Base-by-base conservation (phyloP, 2,113 vertebrate genomes). In the Chaenocephalus aceratus region DNA sequence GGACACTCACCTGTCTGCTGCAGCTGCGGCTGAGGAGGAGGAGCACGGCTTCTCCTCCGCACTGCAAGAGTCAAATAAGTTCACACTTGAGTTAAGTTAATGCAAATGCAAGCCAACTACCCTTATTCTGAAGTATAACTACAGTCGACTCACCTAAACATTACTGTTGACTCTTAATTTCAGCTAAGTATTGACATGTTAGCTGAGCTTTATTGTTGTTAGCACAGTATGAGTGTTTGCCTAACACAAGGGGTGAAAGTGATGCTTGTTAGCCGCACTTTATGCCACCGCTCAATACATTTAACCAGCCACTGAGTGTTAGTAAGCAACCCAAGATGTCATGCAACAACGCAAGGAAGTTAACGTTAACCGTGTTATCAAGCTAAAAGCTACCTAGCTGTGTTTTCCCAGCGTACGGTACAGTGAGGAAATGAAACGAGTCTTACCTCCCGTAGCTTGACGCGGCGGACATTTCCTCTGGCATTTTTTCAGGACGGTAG, bases 41-140 rank as follows among this genome's bases (percentile, higher is more conserved):
- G 95, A 95, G 76, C 93, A 93, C 6, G 95, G 94, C 80, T 94
- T 92, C 82, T 95, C 94, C 23, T 95, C 94, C 86, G 71, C 74
- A 53, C 95, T 95, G 79, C 4, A 72, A 30, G 14, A 52, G 8
- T 5, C 5, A 73, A 26, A 13, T 0, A 14, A 80, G 59, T 75
- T 49, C 12, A 77, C 63, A 79, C 15, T 13, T 0, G 0, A 51
- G 49, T n/a, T 64, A 2, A 67, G 70, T 53, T 5, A 64, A 13
- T 12, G 6, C 0, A 4, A 65, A 23, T 0, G 49, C 1, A 61
- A 54, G 34, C 13, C 36, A 53, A 23, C 9, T 3, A 11, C 30
- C 41, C 18, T 4, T 2, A 16, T 1, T 51, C 30, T 44, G 1
- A 67, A 53, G 49, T 3, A 21, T 5, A 61, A 1, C 30, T 3